phyloP scores from a whole-genome alignment of 2,113 vertebrate genomes.

The Choloepus hoffmanni region DNA sequence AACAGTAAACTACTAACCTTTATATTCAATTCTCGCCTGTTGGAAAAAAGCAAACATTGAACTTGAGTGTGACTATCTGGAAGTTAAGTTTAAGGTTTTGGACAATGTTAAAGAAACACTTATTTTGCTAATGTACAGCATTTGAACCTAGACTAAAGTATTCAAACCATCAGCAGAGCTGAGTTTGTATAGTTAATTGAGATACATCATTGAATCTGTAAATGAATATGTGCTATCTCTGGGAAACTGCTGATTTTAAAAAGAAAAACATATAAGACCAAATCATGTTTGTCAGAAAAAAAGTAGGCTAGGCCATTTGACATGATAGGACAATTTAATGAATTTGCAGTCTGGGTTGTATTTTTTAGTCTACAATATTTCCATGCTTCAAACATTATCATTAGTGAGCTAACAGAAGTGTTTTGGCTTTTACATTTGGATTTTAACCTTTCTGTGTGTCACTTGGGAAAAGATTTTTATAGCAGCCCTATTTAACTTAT shows the following conservation, averaged over 20 bases:
- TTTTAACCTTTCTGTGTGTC: conserved; percentile 29
- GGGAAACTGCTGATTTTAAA: neutral
- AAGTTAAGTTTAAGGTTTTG: neutral
- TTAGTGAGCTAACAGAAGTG: neutral
- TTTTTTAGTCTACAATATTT: neutral
- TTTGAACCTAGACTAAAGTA: neutral
- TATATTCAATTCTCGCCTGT: neutral
- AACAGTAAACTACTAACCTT: neutral
- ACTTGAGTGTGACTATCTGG: neutral
- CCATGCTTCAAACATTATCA: conserved; percentile 31
- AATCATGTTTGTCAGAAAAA: neutral
- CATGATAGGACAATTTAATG: neutral
- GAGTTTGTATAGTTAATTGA: neutral
- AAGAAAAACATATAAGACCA: neutral
- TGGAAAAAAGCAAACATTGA: conserved; percentile 13
- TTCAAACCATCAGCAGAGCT: neutral
- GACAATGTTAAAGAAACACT: neutral
- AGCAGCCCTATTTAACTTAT: conserved; percentile 1
- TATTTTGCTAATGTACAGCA: neutral
- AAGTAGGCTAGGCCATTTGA: neutral
- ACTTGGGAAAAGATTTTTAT: neutral
- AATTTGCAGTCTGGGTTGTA: neutral
- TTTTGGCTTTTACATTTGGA: conserved; percentile 29
- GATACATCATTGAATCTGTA: neutral
- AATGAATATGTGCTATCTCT: neutral